These are phyloP conservation scores for Hippocampus mohnikei DNA, from an alignment of 2,113 vertebrate species.

Conservation along the genomic window DNA sequence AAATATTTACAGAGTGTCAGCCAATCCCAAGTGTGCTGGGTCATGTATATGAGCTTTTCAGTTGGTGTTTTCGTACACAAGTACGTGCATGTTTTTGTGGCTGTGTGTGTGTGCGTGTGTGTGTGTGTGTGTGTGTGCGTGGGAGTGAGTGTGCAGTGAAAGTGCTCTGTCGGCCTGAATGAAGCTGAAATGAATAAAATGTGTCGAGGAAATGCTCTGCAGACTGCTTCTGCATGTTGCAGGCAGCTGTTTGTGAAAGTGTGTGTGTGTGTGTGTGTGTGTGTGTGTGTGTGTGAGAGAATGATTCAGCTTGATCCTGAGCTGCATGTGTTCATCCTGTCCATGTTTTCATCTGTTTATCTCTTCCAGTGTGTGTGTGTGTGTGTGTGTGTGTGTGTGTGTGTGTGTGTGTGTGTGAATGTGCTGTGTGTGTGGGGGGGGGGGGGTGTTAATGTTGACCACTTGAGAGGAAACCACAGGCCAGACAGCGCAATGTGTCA, in stretches of 20 bases:
- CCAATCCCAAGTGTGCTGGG: slow-evolving; percentile 44
- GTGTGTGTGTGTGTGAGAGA: slow-evolving; percentile 3
- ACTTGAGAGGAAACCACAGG: slow-evolving; percentile 64
- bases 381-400: slow-evolving; percentile 25
- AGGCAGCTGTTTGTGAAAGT: slow-evolving; percentile 62
- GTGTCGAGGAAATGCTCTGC: slow-evolving; percentile 73
- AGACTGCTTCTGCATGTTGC: slow-evolving; percentile 67
- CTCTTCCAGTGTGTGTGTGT: slow-evolving; percentile 9
- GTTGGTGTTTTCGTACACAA: slow-evolving; percentile 9
- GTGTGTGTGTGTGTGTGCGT: too few species aligned
- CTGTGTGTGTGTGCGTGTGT: neutral
- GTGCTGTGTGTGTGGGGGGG: slow-evolving; percentile 4
- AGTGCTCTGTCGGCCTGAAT: slow-evolving; percentile 62
- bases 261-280: neutral
- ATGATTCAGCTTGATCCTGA: neutral
- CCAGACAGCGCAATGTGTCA: slow-evolving; percentile 69
- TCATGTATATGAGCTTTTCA: slow-evolving; percentile 23
- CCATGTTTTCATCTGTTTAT: slow-evolving; percentile 15
- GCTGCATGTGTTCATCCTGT: slow-evolving; percentile 9
- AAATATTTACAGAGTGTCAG: slow-evolving; percentile 68
- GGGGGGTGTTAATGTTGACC: slow-evolving; percentile 39
- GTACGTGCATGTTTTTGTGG: slow-evolving; percentile 3
- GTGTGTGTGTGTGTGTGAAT: neutral
- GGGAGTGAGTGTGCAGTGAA: slow-evolving; percentile 55
- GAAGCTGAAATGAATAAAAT: slow-evolving; percentile 71